A percentile compares a stretch with the other conserved stretches of the same genome.
These are phyloP conservation scores for Mimas tiliae DNA, from an alignment of 2,888 invertebrate species.

Conservation along the genomic window DNA sequence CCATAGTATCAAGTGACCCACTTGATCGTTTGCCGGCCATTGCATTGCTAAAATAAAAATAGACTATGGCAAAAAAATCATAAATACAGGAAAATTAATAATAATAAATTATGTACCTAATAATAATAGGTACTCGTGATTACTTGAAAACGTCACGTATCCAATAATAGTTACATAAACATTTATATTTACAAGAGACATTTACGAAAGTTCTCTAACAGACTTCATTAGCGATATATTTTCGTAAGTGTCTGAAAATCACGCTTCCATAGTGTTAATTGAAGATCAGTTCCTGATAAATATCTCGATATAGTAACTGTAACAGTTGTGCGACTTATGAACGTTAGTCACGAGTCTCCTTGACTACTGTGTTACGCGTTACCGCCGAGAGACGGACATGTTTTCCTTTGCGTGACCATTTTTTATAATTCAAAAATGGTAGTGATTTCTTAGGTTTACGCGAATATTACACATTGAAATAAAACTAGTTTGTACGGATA, in stretches of 20 bases:
- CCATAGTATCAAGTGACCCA: too few relatives aligned
- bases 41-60: too few relatives aligned
- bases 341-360: constrained; percentile 52
- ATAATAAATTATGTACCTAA: too few relatives aligned
- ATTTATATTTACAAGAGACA: neutral
- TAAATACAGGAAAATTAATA: too few relatives aligned
- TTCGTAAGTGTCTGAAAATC: neutral
- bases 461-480: too few relatives aligned
- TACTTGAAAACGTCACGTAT: too few relatives aligned
- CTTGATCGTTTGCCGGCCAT: too few relatives aligned
- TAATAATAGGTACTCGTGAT: too few relatives aligned
- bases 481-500: too few relatives aligned
- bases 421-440: neutral
- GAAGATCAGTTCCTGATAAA: constrained; percentile 14
- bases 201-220: constrained; percentile 1
- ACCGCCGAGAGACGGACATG: constrained; percentile 1
- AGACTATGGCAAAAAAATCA: too few relatives aligned
- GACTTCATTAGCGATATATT: neutral
- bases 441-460: too few relatives aligned
- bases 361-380: constrained; percentile 36
- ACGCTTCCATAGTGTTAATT: constrained; percentile 20
- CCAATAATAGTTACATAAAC: neutral
- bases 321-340: constrained; percentile 49
- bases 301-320: constrained; percentile 39
- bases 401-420: neutral